Percentiles rank a stretch among this genome's conserved stretches.
phyloP scores from a whole-genome alignment of 2,888 invertebrate genomes.

The Watsonalla binaria region DNA sequence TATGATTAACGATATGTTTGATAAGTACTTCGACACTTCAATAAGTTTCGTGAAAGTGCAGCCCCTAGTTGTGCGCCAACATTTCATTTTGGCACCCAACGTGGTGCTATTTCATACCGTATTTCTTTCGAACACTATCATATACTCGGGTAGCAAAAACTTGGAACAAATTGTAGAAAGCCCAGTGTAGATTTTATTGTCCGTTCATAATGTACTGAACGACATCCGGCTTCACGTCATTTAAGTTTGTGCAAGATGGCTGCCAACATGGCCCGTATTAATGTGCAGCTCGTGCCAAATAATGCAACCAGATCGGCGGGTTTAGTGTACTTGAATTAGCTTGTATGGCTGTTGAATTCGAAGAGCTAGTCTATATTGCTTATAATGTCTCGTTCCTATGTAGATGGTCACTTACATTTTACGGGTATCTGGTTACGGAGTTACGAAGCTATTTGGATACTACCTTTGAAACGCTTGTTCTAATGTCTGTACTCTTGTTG shows the following conservation, averaged over 20 bases:
- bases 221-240: conserved; percentile 71
- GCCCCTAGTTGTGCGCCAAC: conserved; percentile 51
- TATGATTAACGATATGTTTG: too few relatives aligned
- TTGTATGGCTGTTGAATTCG: conserved; percentile 29
- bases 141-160: conserved; percentile 24
- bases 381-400: background rate
- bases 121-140: background rate
- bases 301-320: conserved; percentile 41
- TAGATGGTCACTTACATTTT: background rate
- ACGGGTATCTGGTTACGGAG: background rate
- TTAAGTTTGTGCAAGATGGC: conserved; percentile 57
- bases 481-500: too few relatives aligned
- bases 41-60: background rate
- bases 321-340: conserved; percentile 52
- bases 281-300: conserved; percentile 66
- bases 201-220: conserved; percentile 66
- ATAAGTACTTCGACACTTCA: conserved; percentile 1
- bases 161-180: conserved; percentile 47
- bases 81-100: conserved; percentile 6
- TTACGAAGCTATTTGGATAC: background rate
- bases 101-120: background rate
- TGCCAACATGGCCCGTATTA: conserved; percentile 64
- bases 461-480: background rate
- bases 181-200: conserved; percentile 62
- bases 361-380: conserved; percentile 9